A percentile compares a stretch with the other conserved stretches of the same genome.
These are phyloP conservation scores for Puntigrus tetrazona DNA, from an alignment of 2,113 vertebrate genomes.

Conservation along the genomic window DNA sequence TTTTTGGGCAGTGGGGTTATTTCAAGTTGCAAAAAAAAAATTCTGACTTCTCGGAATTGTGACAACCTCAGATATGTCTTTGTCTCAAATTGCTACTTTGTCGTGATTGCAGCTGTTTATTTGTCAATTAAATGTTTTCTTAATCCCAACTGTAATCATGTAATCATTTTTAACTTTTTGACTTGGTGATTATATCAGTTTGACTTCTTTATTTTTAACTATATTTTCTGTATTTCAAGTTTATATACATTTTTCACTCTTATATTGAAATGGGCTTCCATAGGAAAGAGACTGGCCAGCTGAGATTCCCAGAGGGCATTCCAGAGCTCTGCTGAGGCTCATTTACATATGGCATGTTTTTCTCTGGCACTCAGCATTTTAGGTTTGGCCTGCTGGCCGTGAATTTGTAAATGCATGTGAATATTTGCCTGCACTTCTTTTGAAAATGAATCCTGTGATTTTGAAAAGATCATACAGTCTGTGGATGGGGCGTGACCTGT, in stretches of 20 bases:
- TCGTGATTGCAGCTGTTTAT: neutral
- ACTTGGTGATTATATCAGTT: neutral
- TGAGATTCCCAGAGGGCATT: slow-evolving; percentile 23
- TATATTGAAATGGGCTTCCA: neutral
- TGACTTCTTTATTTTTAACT: neutral
- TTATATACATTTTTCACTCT: neutral
- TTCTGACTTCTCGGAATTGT: no score
- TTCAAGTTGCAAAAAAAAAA: no score
- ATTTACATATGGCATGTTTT: slow-evolving; percentile 38
- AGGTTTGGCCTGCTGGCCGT: slow-evolving; percentile 33
- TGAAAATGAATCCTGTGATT: slow-evolving; percentile 43
- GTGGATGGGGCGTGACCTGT: slow-evolving; percentile 30
- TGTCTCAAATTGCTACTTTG: neutral
- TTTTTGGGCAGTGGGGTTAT: no score
- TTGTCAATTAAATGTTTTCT: neutral
- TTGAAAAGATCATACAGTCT: slow-evolving; percentile 29
- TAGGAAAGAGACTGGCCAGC: neutral
- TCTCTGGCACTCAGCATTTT: slow-evolving; percentile 36
- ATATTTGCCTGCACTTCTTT: slow-evolving; percentile 23
- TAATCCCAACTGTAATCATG: neutral
- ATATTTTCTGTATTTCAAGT: neutral
- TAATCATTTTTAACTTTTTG: no score
- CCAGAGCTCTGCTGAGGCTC: slow-evolving; percentile 3
- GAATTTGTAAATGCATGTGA: neutral
- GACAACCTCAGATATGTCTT: no score